Conservation (phyloP, 2,113 vertebrate genomes). For the Mobula hypostoma region DNA sequence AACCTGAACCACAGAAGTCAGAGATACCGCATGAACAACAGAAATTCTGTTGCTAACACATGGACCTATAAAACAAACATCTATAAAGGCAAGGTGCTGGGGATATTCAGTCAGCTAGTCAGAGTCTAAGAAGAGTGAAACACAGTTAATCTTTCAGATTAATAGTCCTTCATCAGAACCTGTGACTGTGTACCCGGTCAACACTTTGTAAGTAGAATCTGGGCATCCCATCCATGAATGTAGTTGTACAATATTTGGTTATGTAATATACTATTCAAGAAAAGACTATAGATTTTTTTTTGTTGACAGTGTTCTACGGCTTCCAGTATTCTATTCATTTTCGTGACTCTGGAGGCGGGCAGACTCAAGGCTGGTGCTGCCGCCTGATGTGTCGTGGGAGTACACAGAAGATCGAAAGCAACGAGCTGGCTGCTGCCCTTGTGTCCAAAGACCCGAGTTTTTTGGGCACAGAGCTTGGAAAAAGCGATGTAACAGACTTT, state of each 20-base stretch:
- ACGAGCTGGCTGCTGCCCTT: too few species aligned
- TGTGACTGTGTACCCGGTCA: not conserved
- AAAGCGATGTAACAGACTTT: too few species aligned
- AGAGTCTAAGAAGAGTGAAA: not conserved
- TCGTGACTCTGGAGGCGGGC: too few species aligned
- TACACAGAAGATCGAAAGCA: too few species aligned
- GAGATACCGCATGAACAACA: too few species aligned
- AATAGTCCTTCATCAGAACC: too few species aligned
- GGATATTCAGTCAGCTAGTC: not conserved
- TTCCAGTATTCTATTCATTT: not conserved
- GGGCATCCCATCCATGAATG: not conserved
- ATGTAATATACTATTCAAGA: not conserved
- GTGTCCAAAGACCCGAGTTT: too few species aligned
- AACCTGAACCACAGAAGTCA: not conserved
- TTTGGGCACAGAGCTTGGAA: too few species aligned
- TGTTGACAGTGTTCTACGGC: not conserved
- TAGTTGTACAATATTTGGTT: not conserved
- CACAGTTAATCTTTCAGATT: not conserved
- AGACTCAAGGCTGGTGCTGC: too few species aligned
- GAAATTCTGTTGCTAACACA: not conserved
- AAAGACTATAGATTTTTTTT: not conserved
- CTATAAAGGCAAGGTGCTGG: too few species aligned
- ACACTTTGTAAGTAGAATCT: not conserved
- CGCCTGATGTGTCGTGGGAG: too few species aligned
- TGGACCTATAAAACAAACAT: not conserved